These are phyloP conservation scores for Nansenia antarctica DNA, from an alignment of 2,113 vertebrate genomes.

Conservation along the genomic window DNA sequence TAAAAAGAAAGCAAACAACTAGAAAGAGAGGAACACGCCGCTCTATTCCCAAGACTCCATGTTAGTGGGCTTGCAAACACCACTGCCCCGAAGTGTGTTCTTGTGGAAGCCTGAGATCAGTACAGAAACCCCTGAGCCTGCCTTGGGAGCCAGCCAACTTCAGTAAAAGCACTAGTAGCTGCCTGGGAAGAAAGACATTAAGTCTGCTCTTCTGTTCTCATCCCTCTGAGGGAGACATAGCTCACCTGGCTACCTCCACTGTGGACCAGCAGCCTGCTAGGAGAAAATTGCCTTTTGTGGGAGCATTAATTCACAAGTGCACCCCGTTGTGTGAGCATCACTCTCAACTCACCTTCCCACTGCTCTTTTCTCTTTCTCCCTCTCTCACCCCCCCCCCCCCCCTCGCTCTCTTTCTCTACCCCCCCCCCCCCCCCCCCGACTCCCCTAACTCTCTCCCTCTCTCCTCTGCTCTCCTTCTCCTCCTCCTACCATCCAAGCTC, in stretches of 20 bases:
- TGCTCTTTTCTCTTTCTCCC: slow-evolving; percentile 17
- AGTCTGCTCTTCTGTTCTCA: slow-evolving; percentile 39
- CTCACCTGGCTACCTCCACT: slow-evolving; percentile 72
- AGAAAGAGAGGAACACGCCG: slow-evolving; percentile 56
- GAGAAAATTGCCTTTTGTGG: slow-evolving; percentile 77
- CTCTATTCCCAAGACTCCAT: slow-evolving; percentile 66
- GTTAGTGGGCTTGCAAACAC: slow-evolving; percentile 74
- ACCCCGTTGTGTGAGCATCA: slow-evolving; percentile 74
- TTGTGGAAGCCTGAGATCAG: slow-evolving; percentile 74
- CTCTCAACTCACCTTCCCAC: slow-evolving; percentile 62
- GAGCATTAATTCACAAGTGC: slow-evolving; percentile 79
- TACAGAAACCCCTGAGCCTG: slow-evolving; percentile 68
- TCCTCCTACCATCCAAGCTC: slow-evolving; percentile 43
- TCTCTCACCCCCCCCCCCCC: not conserved
- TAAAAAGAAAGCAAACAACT: slow-evolving; percentile 72
- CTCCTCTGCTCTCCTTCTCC: slow-evolving; percentile 23
- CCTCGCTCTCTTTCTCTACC: not conserved
- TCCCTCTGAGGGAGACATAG: slow-evolving; percentile 53
- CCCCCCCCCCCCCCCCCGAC: not conserved
- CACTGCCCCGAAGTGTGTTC: slow-evolving; percentile 70
- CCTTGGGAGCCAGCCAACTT: slow-evolving; percentile 55
- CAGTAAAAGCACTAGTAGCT: slow-evolving; percentile 44
- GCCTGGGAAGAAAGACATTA: slow-evolving; percentile 60
- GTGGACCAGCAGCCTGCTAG: slow-evolving; percentile 61
- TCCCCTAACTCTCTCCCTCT: slow-evolving; percentile 2